A percentile compares a stretch with the other conserved stretches of the same genome.
Evolutionary conservation across 2,888 invertebrate genomes (phyloP).

Genomic region (Eumerus sabulonum): DNA sequence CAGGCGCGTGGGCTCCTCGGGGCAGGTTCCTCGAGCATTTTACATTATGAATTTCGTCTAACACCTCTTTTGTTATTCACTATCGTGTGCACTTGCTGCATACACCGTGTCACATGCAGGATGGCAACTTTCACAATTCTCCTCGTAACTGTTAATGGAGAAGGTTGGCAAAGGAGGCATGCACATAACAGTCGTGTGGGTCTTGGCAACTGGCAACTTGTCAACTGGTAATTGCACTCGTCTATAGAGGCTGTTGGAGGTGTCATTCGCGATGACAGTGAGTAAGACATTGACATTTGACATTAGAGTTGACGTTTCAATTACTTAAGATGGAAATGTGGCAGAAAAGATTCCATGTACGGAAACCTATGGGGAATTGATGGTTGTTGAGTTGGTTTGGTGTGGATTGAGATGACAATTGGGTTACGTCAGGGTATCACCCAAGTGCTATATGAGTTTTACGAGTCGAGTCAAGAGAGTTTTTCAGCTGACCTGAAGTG

Average conservation of each 20-base stretch:
- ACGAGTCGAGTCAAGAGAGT: too few relatives aligned
- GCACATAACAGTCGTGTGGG: constrained; percentile 2
- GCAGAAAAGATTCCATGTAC: not conserved
- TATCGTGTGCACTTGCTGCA: constrained; percentile 49
- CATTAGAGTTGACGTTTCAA: constrained; percentile 53
- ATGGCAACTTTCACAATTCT: constrained; percentile 63
- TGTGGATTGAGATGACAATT: constrained; percentile 37
- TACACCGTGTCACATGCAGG: constrained; percentile 36
- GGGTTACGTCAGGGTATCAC: constrained; percentile 33
- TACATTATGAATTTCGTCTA: not conserved
- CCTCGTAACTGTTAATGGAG: constrained; percentile 53
- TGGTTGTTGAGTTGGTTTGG: constrained; percentile 7
- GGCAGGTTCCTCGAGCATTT: too few relatives aligned
- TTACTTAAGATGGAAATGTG: constrained; percentile 20
- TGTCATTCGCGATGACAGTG: constrained; percentile 39
- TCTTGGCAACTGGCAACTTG: constrained; percentile 13
- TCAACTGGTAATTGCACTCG: constrained; percentile 22
- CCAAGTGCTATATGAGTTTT: too few relatives aligned
- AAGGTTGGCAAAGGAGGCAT: constrained; percentile 46
- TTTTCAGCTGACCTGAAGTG: too few relatives aligned
- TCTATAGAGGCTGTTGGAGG: constrained; percentile 27
- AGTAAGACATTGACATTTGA: constrained; percentile 57
- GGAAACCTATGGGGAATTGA: not conserved
- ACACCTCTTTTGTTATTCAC: constrained; percentile 45
- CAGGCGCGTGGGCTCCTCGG: constrained; percentile 21